phyloP scores from a whole-genome alignment of 1,140 invertebrate species.

The Conus ventricosus region DNA sequence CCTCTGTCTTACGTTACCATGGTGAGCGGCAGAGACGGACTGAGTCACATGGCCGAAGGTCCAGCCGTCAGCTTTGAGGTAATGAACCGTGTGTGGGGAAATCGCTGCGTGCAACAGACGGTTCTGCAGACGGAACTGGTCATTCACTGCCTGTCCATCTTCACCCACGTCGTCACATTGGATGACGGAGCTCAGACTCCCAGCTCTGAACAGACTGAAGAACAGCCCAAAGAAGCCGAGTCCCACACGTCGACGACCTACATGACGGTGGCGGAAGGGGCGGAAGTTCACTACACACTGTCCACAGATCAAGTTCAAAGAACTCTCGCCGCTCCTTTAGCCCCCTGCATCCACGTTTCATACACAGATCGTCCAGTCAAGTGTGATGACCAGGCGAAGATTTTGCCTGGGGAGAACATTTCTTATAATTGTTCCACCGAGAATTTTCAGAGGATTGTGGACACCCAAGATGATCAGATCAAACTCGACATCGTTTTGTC shows the following conservation, averaged over 20 bases:
- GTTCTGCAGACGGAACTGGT: slow-evolving; percentile 15
- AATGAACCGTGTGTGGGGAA: neutral
- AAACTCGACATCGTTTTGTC: neutral
- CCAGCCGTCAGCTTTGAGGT: slow-evolving; percentile 1
- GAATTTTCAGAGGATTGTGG: too few relatives aligned
- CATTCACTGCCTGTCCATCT: neutral
- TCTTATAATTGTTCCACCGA: too few relatives aligned
- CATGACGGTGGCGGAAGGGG: neutral
- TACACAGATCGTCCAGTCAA: neutral
- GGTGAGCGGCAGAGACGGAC: neutral
- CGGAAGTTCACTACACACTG: neutral
- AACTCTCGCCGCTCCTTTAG: neutral
- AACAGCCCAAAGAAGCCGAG: neutral
- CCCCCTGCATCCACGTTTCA: neutral
- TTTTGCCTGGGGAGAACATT: too few relatives aligned
- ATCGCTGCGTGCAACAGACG: neutral
- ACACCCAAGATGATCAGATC: neutral
- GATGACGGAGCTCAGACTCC: neutral
- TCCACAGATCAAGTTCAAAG: neutral
- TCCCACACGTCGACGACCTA: neutral
- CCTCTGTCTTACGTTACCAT: neutral
- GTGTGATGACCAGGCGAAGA: too few relatives aligned
- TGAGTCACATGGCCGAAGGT: neutral
- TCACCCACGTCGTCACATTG: neutral
- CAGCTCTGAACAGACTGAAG: neutral